Base-by-base conservation (phyloP, 2,113 vertebrate genomes). In the Elachura formosa region DNA sequence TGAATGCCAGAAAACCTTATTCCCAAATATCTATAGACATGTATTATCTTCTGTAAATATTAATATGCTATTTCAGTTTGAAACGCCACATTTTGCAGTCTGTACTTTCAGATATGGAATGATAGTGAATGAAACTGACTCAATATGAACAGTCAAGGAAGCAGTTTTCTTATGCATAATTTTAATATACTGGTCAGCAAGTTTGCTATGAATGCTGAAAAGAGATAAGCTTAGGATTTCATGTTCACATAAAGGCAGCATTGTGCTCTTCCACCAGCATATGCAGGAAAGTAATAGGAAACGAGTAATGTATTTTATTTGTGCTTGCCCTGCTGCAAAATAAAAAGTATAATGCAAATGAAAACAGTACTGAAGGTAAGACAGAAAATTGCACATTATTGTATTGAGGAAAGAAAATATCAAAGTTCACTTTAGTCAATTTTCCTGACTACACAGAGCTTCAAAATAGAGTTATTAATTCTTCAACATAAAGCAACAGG, bases 331-430 rank as follows among this genome's bases (percentile, higher is more conserved):
- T 46, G 58, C 52, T 93, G 71, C 67, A 96, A 97, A 96, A 66
- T 94, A 63, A 96, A 95, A 82, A 90, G 11, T 40, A 38, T 58
- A 94, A 93, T 38, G 45, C 62, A 93, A 92, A 90, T 78, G 59
- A 55, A 95, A 96, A 94, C 43, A 66, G 69, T 76, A 78, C 64
- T 20, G 84, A 91, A 94, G 51, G 58, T 83, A 96, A 86, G 83
- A 74, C 68, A 79, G 33, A 19, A 84, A 73, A 80, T 73, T 76
- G 41, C 56, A 67, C 31, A 59, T 63, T 55, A 81, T 83, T 95
- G 61, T 12, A 26, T 14, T 81, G 71, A 88, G 51, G 21, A 94
- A 95, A 66, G 13, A 33, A 90, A 91, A 90, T 23, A 52, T 41
- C n/a, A 86, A 78, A 94, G 64, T n/a, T n/a, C n/a, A n/a, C n/a